Evolutionary conservation across 2,797 vertebrate species (phyloP), one percentile per base, ranked within the genome.

Genomic region (Ispidina picta): DNA sequence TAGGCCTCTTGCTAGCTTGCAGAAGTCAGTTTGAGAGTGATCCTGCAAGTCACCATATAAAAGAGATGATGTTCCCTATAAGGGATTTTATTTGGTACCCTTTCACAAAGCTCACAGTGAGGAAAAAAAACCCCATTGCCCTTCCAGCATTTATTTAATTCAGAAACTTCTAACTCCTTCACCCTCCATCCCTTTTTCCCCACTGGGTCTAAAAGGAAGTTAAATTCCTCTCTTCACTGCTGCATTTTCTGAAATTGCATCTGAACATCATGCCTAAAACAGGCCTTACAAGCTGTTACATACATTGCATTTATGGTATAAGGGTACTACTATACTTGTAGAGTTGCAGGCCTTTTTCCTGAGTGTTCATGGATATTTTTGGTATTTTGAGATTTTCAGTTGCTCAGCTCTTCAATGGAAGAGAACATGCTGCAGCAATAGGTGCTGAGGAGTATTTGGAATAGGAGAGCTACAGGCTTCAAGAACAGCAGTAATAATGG

Each of bases 401-500:
- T 37, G 37, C 80, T 71, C 33, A 49, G 18, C 73, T 5, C 18
- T 46, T 51, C 62, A 39, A 16, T 14, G 8, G 26, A 65, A 77
- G 21, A 71, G 12, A 41, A 86, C 33, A 4, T 21, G 14, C 28
- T 49, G 33, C 52, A 58, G 41, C 13, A 63, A 8, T 8, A 4
- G 35, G 0, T 21, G 8, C 14, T 0, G 0, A 64, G 0, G 16
- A 17, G 6, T 35, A 26, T 64, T 39, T 52, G 23, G 28, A 76
- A 31, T 23, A 3, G 0, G 12, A 73, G 9, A 90, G 14, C 5
- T 29, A 5, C 23, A 74, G 37, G 19, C 26, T 64, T 71, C 7
- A 26, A 74, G 28, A 79, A 35, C 7, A 86, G n/a, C 13, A 31
- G 17, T 20, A 59, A 41, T 21, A 68, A 68, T 5, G 7, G 49